Conservation (phyloP, 2,888 invertebrate genomes). For the Leucozona laternaria region DNA sequence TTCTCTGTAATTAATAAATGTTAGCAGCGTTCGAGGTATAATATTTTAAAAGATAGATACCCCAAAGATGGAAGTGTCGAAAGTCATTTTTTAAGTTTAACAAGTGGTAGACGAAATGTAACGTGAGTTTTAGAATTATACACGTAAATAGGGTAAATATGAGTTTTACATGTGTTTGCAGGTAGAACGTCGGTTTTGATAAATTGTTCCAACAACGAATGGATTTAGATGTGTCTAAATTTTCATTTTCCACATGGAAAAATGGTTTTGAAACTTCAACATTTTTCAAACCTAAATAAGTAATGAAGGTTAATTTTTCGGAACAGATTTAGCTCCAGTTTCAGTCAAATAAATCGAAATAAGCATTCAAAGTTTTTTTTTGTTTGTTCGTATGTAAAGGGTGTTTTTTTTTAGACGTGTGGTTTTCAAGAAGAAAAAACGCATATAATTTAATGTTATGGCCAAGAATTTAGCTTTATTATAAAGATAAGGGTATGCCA, state of each 20-base stretch:
- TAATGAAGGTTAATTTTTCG: neutral
- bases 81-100: slow-evolving; percentile 69
- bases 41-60: slow-evolving; percentile 51
- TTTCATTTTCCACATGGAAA: neutral
- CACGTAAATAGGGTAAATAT: neutral
- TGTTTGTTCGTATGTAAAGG: too few species aligned
- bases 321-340: too few species aligned
- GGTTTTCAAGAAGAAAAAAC: too few species aligned
- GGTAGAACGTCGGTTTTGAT: slow-evolving; percentile 31
- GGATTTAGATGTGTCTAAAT: neutral
- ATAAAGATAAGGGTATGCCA: too few species aligned
- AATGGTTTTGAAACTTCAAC: neutral
- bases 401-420: too few species aligned
- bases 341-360: too few species aligned
- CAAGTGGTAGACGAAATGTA: slow-evolving; percentile 55
- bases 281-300: neutral
- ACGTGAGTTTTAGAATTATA: slow-evolving; percentile 42
- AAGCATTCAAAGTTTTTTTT: too few species aligned
- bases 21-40: slow-evolving; percentile 48
- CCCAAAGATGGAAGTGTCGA: slow-evolving; percentile 54
- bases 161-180: slow-evolving; percentile 40
- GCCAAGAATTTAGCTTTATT: too few species aligned
- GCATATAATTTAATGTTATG: too few species aligned
- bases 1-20: slow-evolving; percentile 63
- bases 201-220: too few species aligned